Conservation (phyloP, 92 coral and sea anemone species). For the Phenganax subtilis region DNA sequence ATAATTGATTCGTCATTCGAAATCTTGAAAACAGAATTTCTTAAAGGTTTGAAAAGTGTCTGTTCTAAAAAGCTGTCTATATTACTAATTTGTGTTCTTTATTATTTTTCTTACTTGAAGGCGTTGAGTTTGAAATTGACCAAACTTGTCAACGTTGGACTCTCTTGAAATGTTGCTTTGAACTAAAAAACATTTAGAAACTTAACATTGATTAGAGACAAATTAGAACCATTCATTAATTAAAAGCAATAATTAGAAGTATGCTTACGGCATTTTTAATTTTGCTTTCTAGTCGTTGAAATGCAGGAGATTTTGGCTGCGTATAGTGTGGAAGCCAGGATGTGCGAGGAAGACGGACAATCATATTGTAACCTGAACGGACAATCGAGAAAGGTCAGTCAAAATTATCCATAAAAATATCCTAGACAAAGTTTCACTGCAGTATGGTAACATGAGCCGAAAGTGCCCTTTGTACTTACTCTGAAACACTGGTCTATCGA, state of each 20-base stretch:
- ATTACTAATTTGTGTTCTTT: neutral
- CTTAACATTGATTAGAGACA: neutral
- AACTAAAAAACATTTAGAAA: slow-evolving; percentile 7
- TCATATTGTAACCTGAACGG: slow-evolving; percentile 28
- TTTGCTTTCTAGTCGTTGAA: slow-evolving; percentile 34
- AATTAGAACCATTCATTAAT: neutral
- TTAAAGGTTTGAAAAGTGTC: no score
- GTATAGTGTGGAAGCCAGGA: slow-evolving; percentile 38
- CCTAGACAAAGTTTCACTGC: neutral
- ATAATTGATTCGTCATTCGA: neutral
- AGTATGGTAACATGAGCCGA: neutral
- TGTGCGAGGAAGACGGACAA: slow-evolving; percentile 21
- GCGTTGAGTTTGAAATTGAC: slow-evolving; percentile 30
- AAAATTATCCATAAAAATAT: neutral
- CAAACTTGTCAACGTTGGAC: slow-evolving; percentile 22
- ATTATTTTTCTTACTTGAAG: slow-evolving; percentile 17
- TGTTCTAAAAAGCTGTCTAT: no score
- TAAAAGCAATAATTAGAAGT: neutral
- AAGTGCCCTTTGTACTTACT: neutral
- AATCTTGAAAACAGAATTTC: no score
- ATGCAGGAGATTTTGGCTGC: slow-evolving; percentile 20
- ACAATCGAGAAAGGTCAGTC: neutral
- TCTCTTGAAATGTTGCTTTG: slow-evolving; percentile 39
- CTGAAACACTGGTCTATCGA: slow-evolving; percentile 34
- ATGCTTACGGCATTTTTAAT: slow-evolving; percentile 37